Evolutionary conservation across 2,113 vertebrate genomes (phyloP), one percentile per base, ranked within the genome.

Genomic region (Charina bottae): DNA sequence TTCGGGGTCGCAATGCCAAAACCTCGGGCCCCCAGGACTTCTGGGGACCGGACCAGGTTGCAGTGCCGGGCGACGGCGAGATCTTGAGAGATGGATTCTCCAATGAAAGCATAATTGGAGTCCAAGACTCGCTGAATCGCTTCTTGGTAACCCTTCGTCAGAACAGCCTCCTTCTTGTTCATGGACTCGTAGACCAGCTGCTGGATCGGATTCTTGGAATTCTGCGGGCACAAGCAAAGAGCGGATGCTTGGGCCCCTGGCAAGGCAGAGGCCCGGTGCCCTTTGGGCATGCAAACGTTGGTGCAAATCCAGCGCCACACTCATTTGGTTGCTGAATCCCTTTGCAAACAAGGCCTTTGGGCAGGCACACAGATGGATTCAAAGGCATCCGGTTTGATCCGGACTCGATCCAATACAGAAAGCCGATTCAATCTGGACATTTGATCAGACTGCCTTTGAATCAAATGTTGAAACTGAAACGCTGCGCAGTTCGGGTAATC

Each of bases 81-180:
- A 91, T 99, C 98, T 90, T 98, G 96, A 0, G 98, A 98, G 92
- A 98, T 97, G 0, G 98, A 97, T 92, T 99, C 98, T 0, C 98
- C 98, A 0, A 99, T 98, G 95, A 99, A 98, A 92, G 98, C 98
- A 0, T 98, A 99, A 93, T 98, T 98, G 0, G 98, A 98, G 13
- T 98, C 97, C 97, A 96, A 96, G 12, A 98, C 95, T 0, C 96
- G 97, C 1, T 97, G 97, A 42, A 98, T 53, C 0, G 98, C 98
- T 83, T 99, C 98, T 37, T 97, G 97, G 93, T 97, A 97, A 58
- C 46, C 97, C 89, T 95, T 88, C 54, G 98, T 98, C 0, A 96
- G 33, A 0, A 96, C 97, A 0, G 85, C 97, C 93, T 98, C 98
- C 90, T 97, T 97, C 23, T 98, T 97, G 94, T 98, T 98, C 98